Conservation (phyloP, 2,888 invertebrate genomes). For the Sycophila texana region DNA sequence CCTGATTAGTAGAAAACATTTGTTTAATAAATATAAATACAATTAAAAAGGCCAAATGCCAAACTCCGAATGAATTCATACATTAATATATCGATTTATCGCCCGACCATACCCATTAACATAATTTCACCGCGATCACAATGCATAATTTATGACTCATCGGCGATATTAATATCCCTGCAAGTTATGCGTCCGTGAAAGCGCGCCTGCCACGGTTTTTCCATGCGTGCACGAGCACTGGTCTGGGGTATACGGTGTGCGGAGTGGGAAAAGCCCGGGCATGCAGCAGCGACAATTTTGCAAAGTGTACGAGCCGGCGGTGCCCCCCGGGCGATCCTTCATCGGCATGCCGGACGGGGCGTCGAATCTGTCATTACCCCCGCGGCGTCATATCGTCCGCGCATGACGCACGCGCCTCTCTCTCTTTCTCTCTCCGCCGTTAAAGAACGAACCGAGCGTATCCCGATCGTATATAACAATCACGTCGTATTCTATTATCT, state of each 20-base stretch:
- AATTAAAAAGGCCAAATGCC: no score
- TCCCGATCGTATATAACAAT: slow-evolving; percentile 64
- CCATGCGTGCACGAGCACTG: background rate
- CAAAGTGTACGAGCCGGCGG: background rate
- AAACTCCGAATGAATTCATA: no score
- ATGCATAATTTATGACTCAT: no score
- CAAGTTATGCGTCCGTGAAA: no score
- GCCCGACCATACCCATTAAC: no score
- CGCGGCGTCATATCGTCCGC: slow-evolving; percentile 5
- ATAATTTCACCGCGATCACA: no score
- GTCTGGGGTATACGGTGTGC: background rate
- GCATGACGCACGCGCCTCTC: background rate
- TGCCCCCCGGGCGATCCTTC: background rate
- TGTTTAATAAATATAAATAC: no score
- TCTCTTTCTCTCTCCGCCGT: slow-evolving; percentile 36
- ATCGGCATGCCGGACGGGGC: slow-evolving; percentile 3
- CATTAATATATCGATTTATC: no score
- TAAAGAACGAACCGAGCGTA: no score
- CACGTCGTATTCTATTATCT: slow-evolving; percentile 65
- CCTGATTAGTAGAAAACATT: no score
- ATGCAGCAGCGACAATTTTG: slow-evolving; percentile 10
- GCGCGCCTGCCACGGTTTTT: background rate
- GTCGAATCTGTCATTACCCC: slow-evolving; percentile 34
- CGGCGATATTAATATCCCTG: no score
- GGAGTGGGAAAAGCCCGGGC: background rate